Evolutionary conservation across 2,888 invertebrate species (phyloP), one percentile per base, ranked within the genome.

Genomic region (Pterostichus niger): DNA sequence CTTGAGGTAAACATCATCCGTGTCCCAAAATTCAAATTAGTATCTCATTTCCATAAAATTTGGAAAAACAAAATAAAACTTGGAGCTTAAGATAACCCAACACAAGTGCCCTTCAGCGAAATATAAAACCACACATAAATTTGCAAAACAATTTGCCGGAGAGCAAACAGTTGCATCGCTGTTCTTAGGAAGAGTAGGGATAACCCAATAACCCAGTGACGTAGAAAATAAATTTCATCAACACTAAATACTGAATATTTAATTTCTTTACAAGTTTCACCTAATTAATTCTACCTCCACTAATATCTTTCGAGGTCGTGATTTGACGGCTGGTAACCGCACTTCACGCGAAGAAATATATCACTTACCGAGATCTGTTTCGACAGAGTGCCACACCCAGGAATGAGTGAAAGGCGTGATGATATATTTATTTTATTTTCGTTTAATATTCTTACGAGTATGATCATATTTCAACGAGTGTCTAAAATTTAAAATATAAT

Each of bases 181-280:
- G 33, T 52, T 59, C 24, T 1, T 11, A 84, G 81, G 83, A 81
- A 82, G 84, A 82, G 79, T 49, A 83, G 83, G 24, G 24, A 24
- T 24, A 24, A 24, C 24, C 24, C 24, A 85, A 85, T 82, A 82
- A 82, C 81, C 80, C 78, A 84, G 84, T 68, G 82, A 84, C 84
- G 84, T 82, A 84, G 84, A 68, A 84, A 83, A 83, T 82, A 84
- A 73, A 81, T 68, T 84, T 40, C 0, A 6, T 40, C 77, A 49
- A 5, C 49, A n/a, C 1, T 11, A 5, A 49, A 49, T 49, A 49
- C 2, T n/a, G 77, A 17, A 33, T 15, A 59, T n/a, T 33, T 56
- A 49, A 15, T 11, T 33, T 24, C 3, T 24, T 2, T 9, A 0
- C 40, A 7, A 40, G 0, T 40, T 40, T 40, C 40, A 40, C 5